Percentiles rank a stretch among this genome's conserved stretches.
Evolutionary conservation across 2,113 vertebrate genomes (phyloP).

Genomic region (Muntiacus reevesi): DNA sequence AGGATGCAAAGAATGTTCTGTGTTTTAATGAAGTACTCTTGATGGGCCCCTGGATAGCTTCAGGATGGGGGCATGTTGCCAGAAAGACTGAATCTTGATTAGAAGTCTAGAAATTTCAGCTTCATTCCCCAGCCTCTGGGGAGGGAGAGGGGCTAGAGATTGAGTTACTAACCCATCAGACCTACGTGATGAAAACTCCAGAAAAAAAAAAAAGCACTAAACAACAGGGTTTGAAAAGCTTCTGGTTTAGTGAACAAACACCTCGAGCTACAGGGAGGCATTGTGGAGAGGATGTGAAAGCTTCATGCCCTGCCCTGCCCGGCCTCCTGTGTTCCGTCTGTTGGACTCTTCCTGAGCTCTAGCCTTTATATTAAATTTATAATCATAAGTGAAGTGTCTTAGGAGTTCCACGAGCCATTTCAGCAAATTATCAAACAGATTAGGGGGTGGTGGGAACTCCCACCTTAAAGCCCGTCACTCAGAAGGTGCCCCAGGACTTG

Average conservation of each 20-base stretch:
- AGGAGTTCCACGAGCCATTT: not conserved
- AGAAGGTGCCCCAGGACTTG: not conserved
- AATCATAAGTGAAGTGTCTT: not conserved
- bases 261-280: not conserved
- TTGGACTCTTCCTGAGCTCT: not conserved
- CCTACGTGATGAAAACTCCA: not conserved
- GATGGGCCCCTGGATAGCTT: not conserved
- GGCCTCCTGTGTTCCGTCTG: not conserved
- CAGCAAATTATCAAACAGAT: not conserved
- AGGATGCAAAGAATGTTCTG: not conserved
- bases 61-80: not conserved
- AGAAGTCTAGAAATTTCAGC: not conserved
- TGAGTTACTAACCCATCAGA: not conserved
- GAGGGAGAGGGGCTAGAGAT: not conserved
- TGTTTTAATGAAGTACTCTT: not conserved
- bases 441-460: not conserved
- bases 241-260: not conserved
- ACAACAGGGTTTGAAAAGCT: not conserved
- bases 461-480: not conserved
- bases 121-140: not conserved
- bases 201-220: not conserved
- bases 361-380: not conserved
- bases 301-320: fast-evolving
- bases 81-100: not conserved
- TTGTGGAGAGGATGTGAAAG: not conserved